Evolutionary conservation across 2,113 vertebrate genomes (phyloP), one percentile per base, ranked within the genome.

Genomic region (Cryptomyrus ogoouensis): DNA sequence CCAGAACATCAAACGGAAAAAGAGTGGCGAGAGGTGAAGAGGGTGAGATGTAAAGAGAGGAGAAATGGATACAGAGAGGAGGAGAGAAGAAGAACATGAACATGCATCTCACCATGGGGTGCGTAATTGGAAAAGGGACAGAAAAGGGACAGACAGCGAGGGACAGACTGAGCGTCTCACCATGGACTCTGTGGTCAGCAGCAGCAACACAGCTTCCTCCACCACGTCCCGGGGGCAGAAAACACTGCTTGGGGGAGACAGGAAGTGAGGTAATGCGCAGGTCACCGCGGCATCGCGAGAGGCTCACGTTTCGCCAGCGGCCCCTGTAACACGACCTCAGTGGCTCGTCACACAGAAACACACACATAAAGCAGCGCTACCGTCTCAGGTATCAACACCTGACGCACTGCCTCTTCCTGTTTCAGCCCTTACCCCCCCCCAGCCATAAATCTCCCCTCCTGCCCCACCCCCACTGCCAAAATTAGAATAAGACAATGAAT

Each of bases 221-320:
- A 99, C 97, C 92, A 98, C 99, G 96, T 99, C 98, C 93, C 97
- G 97, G 5, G 98, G 98, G 95, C 98, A 99, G 95, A 98, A 99
- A 74, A 96, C 96, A 93, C 98, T 99, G 96, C 92, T 94, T 95
- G 92, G 53, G 53, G 93, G 95, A 90, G 70, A 94, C 89, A 91
- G 90, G 91, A 94, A 94, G 92, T 93, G 85, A 91, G 89, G 90
- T 83, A 56, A 89, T 80, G 58, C 62, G n/a, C 74, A 53, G 50
- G 80, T 84, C 31, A 80, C 77, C 85, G 13, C 49, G 35, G 15
- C 3, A 80, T 58, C 80, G 31, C 0, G 44, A 49, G 19, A 91
- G 94, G 91, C 91, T 95, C 93, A 19, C 27, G 50, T 95, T 94
- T 94, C 94, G 47, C 70, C 21, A 6, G 44, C 42, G 13, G 49